Evolutionary conservation across 2,113 vertebrate species (phyloP).

Genomic region (Etia nguti): DNA sequence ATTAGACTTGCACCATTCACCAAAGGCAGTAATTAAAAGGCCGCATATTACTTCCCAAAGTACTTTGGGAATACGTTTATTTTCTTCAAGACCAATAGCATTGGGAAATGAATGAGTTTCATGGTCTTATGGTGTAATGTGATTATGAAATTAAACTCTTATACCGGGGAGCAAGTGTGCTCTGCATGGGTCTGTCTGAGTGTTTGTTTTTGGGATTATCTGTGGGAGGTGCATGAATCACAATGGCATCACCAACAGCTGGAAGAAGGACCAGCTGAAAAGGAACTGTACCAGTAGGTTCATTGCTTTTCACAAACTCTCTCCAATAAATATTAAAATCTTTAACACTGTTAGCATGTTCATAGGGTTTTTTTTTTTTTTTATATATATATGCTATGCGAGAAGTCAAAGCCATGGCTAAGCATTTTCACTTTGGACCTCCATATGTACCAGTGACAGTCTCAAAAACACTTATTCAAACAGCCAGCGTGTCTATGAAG

Average conservation of each 20-base stretch:
- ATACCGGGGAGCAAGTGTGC: conserved; percentile 7
- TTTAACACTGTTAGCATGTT: not conserved
- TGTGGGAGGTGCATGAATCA: conserved; percentile 36
- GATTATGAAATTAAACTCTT: conserved; percentile 24
- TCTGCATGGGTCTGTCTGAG: conserved; percentile 16
- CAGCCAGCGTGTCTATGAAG: not conserved
- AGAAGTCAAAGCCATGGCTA: not conserved
- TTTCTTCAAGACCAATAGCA: conserved; percentile 2
- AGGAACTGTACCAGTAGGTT: not conserved
- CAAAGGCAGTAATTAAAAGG: conserved; percentile 39
- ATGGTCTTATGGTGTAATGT: conserved; percentile 33
- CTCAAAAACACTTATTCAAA: not conserved
- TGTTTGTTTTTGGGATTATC: conserved; percentile 26
- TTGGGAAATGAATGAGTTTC: conserved; percentile 7
- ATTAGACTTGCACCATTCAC: conserved; percentile 22
- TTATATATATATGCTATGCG: not conserved
- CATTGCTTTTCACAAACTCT: not conserved
- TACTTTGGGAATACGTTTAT: conserved; percentile 3
- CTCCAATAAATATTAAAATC: not conserved
- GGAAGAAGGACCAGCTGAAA: not conserved
- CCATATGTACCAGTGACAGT: not conserved
- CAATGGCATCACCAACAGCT: conserved; percentile 29
- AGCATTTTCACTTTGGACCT: not conserved
- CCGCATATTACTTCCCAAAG: not conserved
- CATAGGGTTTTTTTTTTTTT: accelerated